These are phyloP conservation scores for Phataginus tetradactyla DNA, from an alignment of 2,797 vertebrate genomes.

Conservation along the genomic window DNA sequence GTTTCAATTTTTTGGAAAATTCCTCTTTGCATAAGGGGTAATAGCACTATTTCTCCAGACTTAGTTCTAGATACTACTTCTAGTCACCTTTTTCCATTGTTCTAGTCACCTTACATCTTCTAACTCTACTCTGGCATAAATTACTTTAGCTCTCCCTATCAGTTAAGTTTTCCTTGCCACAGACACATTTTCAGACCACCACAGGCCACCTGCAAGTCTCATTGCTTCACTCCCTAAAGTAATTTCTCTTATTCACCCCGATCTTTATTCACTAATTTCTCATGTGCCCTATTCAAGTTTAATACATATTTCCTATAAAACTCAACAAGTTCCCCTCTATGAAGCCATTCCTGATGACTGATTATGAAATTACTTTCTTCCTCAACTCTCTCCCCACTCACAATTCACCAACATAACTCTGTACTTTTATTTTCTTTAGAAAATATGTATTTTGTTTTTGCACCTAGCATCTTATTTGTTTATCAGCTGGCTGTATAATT, in stretches of 20 bases:
- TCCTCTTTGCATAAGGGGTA: background rate
- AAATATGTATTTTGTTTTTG: slow-evolving; percentile 40
- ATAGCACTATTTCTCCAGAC: slow-evolving; percentile 21
- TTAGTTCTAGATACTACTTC: background rate
- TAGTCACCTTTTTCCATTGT: background rate
- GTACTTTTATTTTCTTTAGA: slow-evolving; percentile 11
- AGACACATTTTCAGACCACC: background rate
- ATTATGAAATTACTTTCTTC: background rate
- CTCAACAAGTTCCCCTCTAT: background rate
- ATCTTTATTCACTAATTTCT: slow-evolving; percentile 14
- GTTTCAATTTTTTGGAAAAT: slow-evolving; percentile 39
- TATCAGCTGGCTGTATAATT: background rate
- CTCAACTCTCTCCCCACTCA: background rate
- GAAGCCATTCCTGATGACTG: slow-evolving; percentile 18
- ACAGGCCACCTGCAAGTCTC: background rate
- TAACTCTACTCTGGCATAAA: slow-evolving; percentile 28
- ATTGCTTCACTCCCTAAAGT: background rate
- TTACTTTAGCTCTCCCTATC: background rate
- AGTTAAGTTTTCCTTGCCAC: slow-evolving; percentile 2
- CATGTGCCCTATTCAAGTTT: background rate
- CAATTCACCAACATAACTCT: slow-evolving; percentile 12
- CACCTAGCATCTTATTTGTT: background rate
- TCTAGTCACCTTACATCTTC: background rate
- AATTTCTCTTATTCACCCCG: background rate
- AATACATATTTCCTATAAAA: background rate